Conservation (phyloP, 2,888 invertebrate species). For the Nomada fucata region DNA sequence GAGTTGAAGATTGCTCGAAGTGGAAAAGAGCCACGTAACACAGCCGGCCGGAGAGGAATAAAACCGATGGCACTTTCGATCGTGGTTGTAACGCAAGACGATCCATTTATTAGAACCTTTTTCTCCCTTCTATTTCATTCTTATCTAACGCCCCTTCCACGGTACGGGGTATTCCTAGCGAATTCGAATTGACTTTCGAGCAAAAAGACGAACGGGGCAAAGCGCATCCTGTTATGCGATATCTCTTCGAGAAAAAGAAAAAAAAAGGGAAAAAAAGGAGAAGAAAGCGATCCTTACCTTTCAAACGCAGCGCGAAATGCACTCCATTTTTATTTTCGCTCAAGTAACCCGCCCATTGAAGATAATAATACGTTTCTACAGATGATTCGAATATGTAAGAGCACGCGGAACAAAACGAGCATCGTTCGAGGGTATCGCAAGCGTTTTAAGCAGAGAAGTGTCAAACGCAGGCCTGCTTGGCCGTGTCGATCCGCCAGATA, state of each 20-base stretch:
- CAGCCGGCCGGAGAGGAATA: slow-evolving; percentile 35
- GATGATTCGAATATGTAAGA: slow-evolving; percentile 14
- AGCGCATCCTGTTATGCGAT: background rate
- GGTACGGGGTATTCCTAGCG: background rate
- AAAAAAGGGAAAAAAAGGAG: too few relatives aligned
- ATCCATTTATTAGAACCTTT: slow-evolving; percentile 41
- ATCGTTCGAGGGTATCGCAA: slow-evolving; percentile 7
- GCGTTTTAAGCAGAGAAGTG: slow-evolving; percentile 56
- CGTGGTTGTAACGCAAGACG: slow-evolving; percentile 16
- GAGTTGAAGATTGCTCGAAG: slow-evolving; percentile 32
- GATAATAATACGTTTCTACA: slow-evolving; percentile 19
- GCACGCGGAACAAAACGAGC: slow-evolving; percentile 34
- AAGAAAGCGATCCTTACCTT: too few relatives aligned
- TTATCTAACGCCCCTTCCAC: background rate
- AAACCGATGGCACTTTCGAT: slow-evolving; percentile 51
- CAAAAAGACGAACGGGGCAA: background rate
- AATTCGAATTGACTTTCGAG: slow-evolving; percentile 1
- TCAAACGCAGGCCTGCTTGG: slow-evolving; percentile 57
- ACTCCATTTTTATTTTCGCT: slow-evolving; percentile 38
- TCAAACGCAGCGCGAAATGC: background rate
- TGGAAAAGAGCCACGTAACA: slow-evolving; percentile 39
- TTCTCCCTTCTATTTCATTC: background rate
- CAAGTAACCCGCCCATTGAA: slow-evolving; percentile 16
- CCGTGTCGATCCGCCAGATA: slow-evolving; percentile 41
- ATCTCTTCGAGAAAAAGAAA: background rate